A percentile compares a stretch with the other conserved stretches of the same genome.
phyloP scores from a whole-genome alignment of 2,113 vertebrate genomes.

The Cricetomys ansorgei region DNA sequence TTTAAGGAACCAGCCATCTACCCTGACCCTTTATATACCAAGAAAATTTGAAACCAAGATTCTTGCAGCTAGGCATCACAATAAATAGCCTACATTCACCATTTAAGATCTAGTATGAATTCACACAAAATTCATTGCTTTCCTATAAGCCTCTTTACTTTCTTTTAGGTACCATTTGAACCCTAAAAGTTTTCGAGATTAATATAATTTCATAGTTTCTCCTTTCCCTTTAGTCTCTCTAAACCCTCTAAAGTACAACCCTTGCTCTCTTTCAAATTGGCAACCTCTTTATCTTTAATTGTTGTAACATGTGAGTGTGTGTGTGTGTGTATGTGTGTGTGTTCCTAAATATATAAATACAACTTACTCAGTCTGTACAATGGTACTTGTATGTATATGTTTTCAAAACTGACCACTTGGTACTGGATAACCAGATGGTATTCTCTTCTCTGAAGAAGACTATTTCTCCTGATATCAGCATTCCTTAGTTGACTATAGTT shows the following conservation, averaged over 20 bases:
- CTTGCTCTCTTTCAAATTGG: background rate
- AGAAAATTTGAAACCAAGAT: slow-evolving; percentile 36
- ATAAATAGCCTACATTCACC: background rate
- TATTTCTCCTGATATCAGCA: background rate
- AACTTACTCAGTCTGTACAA: too few relatives aligned
- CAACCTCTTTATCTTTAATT: background rate
- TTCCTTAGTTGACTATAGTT: background rate
- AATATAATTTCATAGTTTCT: background rate
- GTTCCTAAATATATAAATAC: background rate
- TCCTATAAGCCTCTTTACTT: background rate
- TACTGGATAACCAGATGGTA: background rate
- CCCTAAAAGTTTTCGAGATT: background rate
- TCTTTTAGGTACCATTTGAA: background rate
- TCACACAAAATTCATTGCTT: background rate
- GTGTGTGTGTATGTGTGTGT: background rate
- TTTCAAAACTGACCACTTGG: background rate
- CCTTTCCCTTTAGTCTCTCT: background rate
- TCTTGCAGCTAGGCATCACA: background rate
- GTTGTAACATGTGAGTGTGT: background rate
- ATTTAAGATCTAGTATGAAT: background rate
- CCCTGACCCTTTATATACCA: background rate
- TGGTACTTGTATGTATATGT: background rate
- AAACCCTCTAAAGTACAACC: background rate
- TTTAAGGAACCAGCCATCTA: background rate
- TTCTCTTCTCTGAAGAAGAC: background rate